phyloP scores from a whole-genome alignment of 2,113 vertebrate genomes.

The Datnioides undecimradiatus region DNA sequence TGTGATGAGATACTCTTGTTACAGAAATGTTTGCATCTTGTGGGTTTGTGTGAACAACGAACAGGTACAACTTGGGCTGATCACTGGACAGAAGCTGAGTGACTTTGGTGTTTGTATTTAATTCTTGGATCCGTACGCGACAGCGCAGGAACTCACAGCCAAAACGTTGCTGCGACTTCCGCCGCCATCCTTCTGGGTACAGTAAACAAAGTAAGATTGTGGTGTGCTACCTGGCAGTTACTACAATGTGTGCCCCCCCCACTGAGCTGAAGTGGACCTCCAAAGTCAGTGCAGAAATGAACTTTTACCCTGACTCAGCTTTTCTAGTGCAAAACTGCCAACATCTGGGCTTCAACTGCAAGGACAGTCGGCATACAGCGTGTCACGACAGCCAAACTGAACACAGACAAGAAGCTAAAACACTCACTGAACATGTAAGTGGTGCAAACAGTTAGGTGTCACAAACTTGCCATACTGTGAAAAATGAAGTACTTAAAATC shows the following conservation, averaged over 20 bases:
- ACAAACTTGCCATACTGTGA: slow-evolving; percentile 51
- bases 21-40: slow-evolving; percentile 55
- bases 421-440: slow-evolving; percentile 16
- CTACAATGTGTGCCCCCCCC: slow-evolving; percentile 21
- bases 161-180: slow-evolving; percentile 31
- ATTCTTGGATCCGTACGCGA: slow-evolving; percentile 12
- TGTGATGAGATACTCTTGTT: slow-evolving; percentile 33
- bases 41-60: slow-evolving; percentile 43
- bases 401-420: slow-evolving; percentile 42
- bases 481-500: slow-evolving; percentile 43
- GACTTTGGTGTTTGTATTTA: slow-evolving; percentile 18
- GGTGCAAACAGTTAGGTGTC: slow-evolving; percentile 31
- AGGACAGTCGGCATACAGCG: slow-evolving; percentile 24
- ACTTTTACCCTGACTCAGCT: slow-evolving; percentile 44
- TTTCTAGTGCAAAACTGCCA: slow-evolving; percentile 65
- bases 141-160: slow-evolving; percentile 25
- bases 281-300: slow-evolving; percentile 17
- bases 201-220: slow-evolving; percentile 59
- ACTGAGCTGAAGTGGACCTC: slow-evolving; percentile 40
- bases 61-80: slow-evolving; percentile 15
- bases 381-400: slow-evolving; percentile 33
- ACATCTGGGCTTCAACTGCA: slow-evolving; percentile 48
- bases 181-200: slow-evolving; percentile 15
- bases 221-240: slow-evolving; percentile 55
- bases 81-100: slow-evolving; percentile 51